phyloP scores from a whole-genome alignment of 2,888 invertebrate species.

The Polyploca ridens region DNA sequence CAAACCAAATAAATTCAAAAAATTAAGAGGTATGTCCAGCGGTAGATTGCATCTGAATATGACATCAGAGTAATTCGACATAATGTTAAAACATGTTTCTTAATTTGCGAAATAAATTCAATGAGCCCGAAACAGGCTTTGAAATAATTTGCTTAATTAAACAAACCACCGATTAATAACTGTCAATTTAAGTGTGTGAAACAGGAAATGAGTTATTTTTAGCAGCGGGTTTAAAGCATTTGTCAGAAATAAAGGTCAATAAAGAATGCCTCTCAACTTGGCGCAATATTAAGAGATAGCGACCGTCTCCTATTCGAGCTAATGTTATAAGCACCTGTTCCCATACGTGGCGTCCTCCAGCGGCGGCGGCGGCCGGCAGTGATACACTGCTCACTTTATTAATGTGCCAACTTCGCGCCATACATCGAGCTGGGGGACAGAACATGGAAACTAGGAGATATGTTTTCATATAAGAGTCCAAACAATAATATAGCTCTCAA shows the following conservation, averaged over 20 bases:
- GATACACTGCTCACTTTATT: not conserved
- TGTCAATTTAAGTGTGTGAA: conserved; percentile 3
- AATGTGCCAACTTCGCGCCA: not conserved
- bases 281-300: not conserved
- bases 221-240: not conserved
- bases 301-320: not conserved
- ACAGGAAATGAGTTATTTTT: not conserved
- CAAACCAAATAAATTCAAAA: no score
- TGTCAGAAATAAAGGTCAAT: not conserved
- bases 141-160: not conserved
- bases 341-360: not conserved
- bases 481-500: not conserved
- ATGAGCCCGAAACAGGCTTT: not conserved
- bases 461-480: not conserved
- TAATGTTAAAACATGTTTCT: not conserved
- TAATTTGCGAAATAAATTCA: not conserved
- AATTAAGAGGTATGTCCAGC: no score
- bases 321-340: not conserved
- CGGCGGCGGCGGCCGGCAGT: not conserved
- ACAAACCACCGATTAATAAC: not conserved
- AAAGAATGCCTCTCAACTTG: not conserved
- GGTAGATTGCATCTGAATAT: not conserved
- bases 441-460: not conserved
- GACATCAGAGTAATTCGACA: not conserved
- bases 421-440: not conserved